These are phyloP conservation scores for Dromiciops gliroides DNA, from an alignment of 2,113 vertebrate species.

Conservation along the genomic window DNA sequence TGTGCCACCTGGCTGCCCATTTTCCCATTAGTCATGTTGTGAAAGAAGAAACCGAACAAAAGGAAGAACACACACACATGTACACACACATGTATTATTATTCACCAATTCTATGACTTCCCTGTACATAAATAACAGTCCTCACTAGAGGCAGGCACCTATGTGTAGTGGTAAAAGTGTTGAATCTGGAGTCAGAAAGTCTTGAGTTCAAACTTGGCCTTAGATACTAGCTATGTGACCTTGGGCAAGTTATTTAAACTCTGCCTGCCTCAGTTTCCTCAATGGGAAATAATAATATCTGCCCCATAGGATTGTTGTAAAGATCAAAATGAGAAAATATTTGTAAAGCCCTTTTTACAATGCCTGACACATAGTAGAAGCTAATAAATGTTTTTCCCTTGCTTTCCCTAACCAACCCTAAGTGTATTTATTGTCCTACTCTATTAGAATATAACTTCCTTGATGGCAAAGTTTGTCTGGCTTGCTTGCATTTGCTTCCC, in stretches of 20 bases:
- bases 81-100: too few species aligned
- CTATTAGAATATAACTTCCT: not conserved
- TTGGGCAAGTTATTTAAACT: not conserved
- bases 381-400: not conserved
- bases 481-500: not conserved
- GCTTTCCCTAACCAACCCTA: not conserved
- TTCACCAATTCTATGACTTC: not conserved
- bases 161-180: not conserved
- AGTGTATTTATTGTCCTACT: not conserved
- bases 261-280: not conserved
- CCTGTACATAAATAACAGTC: not conserved
- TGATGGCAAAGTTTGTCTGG: not conserved
- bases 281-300: not conserved
- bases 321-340: not conserved
- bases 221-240: not conserved
- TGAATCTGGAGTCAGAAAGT: not conserved
- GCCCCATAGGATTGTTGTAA: not conserved
- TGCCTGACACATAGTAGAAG: not conserved
- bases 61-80: too few species aligned
- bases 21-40: too few species aligned
- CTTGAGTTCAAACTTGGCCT: not conserved
- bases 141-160: not conserved
- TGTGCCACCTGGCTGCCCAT: too few species aligned
- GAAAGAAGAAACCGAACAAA: too few species aligned
- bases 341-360: not conserved